Base-by-base conservation (phyloP, 2,888 invertebrate genomes). In the Hartigia nigra region DNA sequence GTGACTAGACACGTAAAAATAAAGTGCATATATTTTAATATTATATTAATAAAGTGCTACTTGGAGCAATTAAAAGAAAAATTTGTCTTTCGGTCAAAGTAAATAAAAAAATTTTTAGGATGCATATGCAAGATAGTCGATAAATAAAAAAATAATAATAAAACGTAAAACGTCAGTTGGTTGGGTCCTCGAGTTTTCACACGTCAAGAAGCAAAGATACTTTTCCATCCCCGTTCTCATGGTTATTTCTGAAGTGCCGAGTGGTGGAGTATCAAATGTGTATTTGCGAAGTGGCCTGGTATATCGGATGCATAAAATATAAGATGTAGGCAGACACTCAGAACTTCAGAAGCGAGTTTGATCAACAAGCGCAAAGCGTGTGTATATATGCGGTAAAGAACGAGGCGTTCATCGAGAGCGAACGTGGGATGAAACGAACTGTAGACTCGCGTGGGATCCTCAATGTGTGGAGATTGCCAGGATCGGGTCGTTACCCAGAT, bases 401-500 rank as follows among this genome's bases (percentile, higher is more conserved):
- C 31, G 72, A 83, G 86, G 85, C 86, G 84, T 80, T 85, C 84
- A 86, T 85, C 84, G 85, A 82, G 83, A 83, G 83, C 83, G 83
- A 84, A 87, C 86, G 87, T 86, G 85, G 85, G 86, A 82, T 81
- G 85, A 79, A 78, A 79, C 70, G 75, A 69, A 74, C 75, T 70
- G 78, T 76, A 69, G 76, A 32, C 84, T 79, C 84, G 89, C 89
- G 89, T 89, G 88, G 89, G 89, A 88, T 89, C 87, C 76, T 79
- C 78, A 80, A 77, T 82, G 87, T 84, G 86, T 86, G 84, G 77
- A 82, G 80, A 80, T 75, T 83, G 82, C 82, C 82, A 79, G 83
- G 80, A 83, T 81, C 86, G 81, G 87, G 86, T 88, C 88, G 87
- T 87, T 88, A 87, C 85, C 86, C 86, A 87, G 87, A 87, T 87